These are phyloP conservation scores for Cantharis rustica DNA, from an alignment of 2,888 invertebrate genomes.

Conservation along the genomic window DNA sequence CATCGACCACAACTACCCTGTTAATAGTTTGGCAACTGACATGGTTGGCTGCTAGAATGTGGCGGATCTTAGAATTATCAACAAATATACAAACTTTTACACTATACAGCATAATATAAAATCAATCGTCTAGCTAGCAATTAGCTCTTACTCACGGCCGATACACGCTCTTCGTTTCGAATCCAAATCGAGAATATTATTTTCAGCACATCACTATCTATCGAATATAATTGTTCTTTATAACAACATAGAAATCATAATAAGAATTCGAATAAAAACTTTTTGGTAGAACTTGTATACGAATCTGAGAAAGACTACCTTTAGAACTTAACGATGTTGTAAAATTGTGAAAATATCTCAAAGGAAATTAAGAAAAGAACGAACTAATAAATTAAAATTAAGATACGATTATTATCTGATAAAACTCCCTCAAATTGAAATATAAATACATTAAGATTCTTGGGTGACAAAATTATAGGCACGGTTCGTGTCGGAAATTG, in stretches of 20 bases:
- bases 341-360: neutral
- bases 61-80: too few species aligned
- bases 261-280: neutral
- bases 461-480: conserved; percentile 50
- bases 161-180: too few species aligned
- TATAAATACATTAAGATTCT: conserved; percentile 53
- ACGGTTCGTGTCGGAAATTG: conserved; percentile 55
- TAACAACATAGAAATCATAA: too few species aligned
- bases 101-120: too few species aligned
- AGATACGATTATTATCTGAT: conserved; percentile 32
- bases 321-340: neutral
- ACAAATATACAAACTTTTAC: too few species aligned
- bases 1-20: too few species aligned
- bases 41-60: too few species aligned
- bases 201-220: too few species aligned
- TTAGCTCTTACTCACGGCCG: too few species aligned
- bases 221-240: too few species aligned
- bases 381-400: conserved; percentile 40
- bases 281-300: neutral
- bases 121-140: too few species aligned
- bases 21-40: too few species aligned
- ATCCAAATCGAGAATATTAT: neutral
- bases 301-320: neutral
- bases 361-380: conserved; percentile 44
- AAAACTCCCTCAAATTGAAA: conserved; percentile 45